Conservation (phyloP, 1,140 invertebrate species). For the Lasioglossum baleicum region DNA sequence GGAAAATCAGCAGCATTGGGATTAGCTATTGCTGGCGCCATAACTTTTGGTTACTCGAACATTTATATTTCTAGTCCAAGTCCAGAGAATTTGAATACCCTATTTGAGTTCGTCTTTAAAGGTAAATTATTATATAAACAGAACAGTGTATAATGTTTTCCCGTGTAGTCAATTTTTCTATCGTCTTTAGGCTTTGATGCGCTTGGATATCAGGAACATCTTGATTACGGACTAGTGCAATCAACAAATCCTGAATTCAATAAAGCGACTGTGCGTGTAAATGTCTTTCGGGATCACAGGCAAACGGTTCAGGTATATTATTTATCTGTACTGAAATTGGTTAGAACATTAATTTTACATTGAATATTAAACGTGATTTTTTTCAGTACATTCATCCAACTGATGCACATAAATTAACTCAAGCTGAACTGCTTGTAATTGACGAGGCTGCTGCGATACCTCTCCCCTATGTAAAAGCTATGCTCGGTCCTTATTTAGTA, state of each 20-base stretch:
- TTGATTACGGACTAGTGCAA: slow-evolving; percentile 97
- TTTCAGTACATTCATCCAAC: slow-evolving; percentile 95
- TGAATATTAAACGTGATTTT: slow-evolving; percentile 41
- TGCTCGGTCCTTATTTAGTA: slow-evolving; percentile 95
- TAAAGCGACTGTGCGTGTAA: slow-evolving; percentile 96
- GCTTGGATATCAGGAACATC: slow-evolving; percentile 96
- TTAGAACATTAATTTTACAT: not conserved
- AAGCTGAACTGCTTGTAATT: slow-evolving; percentile 97
- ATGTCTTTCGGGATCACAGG: slow-evolving; percentile 94
- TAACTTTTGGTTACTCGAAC: slow-evolving; percentile 96
- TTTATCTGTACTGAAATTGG: not conserved
- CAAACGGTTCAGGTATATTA: slow-evolving; percentile 94
- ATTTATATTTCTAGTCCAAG: slow-evolving; percentile 99
- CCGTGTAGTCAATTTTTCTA: slow-evolving; percentile 10
- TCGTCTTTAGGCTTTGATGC: slow-evolving; percentile 89
- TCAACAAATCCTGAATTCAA: slow-evolving; percentile 98
- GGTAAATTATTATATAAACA: slow-evolving; percentile 72
- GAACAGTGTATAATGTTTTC: not conserved
- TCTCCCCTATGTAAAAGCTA: slow-evolving; percentile 93
- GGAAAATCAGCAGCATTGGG: slow-evolving; percentile 99
- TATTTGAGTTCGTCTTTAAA: slow-evolving; percentile 99
- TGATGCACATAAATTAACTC: slow-evolving; percentile 92
- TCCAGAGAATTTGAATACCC: slow-evolving; percentile 98
- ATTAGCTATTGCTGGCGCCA: slow-evolving; percentile 91
- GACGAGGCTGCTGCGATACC: slow-evolving; percentile 99